These are phyloP conservation scores for Pyrrhosoma nymphula DNA, from an alignment of 2,888 invertebrate species.

Conservation along the genomic window DNA sequence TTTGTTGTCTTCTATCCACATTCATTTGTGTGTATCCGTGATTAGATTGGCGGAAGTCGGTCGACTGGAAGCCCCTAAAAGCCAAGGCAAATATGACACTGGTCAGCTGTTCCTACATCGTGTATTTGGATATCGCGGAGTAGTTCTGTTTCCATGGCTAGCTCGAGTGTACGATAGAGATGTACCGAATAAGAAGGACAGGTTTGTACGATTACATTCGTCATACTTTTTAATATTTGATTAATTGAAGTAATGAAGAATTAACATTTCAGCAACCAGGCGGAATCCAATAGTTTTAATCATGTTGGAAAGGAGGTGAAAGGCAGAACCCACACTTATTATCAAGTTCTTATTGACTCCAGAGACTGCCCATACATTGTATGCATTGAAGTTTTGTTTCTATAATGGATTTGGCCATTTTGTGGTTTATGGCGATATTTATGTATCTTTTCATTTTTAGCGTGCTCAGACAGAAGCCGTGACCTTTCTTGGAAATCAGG, in stretches of 20 bases:
- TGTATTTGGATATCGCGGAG: constrained; percentile 98
- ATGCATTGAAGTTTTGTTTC: constrained; percentile 78
- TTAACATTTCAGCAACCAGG: constrained; percentile 58
- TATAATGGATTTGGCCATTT: constrained; percentile 44
- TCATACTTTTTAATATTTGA: constrained; percentile 73
- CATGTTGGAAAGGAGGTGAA: constrained; percentile 91
- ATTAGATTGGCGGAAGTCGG: constrained; percentile 96
- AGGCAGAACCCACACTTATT: constrained; percentile 95
- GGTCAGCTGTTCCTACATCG: constrained; percentile 97
- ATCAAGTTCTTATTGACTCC: constrained; percentile 98
- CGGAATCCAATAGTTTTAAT: constrained; percentile 72
- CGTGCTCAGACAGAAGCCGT: constrained; percentile 99
- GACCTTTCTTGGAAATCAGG: constrained; percentile 97
- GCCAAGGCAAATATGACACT: constrained; percentile 95
- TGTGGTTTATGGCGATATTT: background rate
- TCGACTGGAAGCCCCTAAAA: constrained; percentile 91
- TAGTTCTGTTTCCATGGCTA: constrained; percentile 97
- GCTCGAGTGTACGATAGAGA: constrained; percentile 97
- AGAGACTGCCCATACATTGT: constrained; percentile 98
- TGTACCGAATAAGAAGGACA: constrained; percentile 85
- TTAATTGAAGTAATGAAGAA: background rate
- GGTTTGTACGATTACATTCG: constrained; percentile 73
- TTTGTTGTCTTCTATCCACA: background rate
- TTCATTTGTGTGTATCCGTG: constrained; percentile 68
- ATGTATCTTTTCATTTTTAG: constrained; percentile 78